A percentile compares a stretch with the other conserved stretches of the same genome.
These are phyloP conservation scores for Drosophila yooni DNA, from an alignment of 2,888 invertebrate species.

Conservation along the genomic window DNA sequence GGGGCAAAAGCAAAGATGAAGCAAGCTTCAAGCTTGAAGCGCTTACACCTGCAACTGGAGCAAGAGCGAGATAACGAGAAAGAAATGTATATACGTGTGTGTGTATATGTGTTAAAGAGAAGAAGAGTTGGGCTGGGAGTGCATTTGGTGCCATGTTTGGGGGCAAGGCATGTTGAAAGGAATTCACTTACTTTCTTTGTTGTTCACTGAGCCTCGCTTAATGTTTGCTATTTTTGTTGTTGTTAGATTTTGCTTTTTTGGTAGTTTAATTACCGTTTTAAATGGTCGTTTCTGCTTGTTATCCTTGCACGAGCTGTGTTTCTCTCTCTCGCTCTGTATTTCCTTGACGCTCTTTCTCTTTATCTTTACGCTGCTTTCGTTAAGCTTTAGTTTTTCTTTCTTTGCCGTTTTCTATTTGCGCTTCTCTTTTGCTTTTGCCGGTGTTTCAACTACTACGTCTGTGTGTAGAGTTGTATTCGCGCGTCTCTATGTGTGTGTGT, in stretches of 20 bases:
- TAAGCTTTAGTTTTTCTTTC: slow-evolving; percentile 24
- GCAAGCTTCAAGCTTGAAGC: slow-evolving; percentile 25
- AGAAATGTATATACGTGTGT: slow-evolving; percentile 8
- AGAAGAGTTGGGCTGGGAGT: slow-evolving; percentile 21
- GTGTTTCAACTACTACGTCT: slow-evolving; percentile 59
- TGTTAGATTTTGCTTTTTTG: slow-evolving; percentile 10
- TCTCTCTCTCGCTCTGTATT: neutral
- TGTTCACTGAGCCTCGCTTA: slow-evolving; percentile 37
- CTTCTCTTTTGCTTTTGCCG: slow-evolving; percentile 62
- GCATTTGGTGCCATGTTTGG: slow-evolving; percentile 66
- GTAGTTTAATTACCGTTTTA: slow-evolving; percentile 52
- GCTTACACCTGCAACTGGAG: slow-evolving; percentile 72
- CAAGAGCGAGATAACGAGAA: slow-evolving; percentile 32
- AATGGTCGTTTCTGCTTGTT: slow-evolving; percentile 50
- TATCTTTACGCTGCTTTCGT: slow-evolving; percentile 20
- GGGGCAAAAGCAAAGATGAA: slow-evolving; percentile 38
- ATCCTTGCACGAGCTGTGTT: slow-evolving; percentile 37
- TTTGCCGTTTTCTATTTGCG: slow-evolving; percentile 47
- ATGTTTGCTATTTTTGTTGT: slow-evolving; percentile 22
- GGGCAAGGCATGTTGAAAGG: slow-evolving; percentile 63
- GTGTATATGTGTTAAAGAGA: slow-evolving; percentile 14
- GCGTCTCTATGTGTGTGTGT: slow-evolving; percentile 5
- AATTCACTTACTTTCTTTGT: slow-evolving; percentile 77
- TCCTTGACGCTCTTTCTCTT: slow-evolving; percentile 4
- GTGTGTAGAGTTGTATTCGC: slow-evolving; percentile 16